phyloP scores from a whole-genome alignment of 1,140 invertebrate species.

The Zaprionus africanus region DNA sequence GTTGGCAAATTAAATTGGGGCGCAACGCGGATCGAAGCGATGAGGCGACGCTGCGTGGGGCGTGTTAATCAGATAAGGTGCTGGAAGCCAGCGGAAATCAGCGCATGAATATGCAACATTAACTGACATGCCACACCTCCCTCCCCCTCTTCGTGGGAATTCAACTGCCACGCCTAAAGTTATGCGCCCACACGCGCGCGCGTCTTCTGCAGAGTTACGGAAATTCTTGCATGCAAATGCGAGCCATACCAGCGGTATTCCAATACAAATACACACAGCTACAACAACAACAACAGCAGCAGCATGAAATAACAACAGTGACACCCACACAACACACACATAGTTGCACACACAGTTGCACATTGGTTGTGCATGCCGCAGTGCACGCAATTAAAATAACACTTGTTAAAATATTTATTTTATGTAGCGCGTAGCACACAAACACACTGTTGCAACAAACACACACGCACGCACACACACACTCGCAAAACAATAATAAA shows the following conservation, averaged over 20 bases:
- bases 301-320: conserved; percentile 54
- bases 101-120: conserved; percentile 44
- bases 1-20: conserved; percentile 69
- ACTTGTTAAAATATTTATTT: conserved; percentile 81
- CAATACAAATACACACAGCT: conserved; percentile 11
- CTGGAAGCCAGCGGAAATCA: conserved; percentile 42
- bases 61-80: conserved; percentile 74
- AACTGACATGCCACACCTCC: neutral
- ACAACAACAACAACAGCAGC: conserved; percentile 21
- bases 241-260: conserved; percentile 7
- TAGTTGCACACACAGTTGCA: conserved; percentile 4
- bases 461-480: neutral
- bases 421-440: conserved; percentile 43
- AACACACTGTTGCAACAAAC: neutral
- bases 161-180: conserved; percentile 26
- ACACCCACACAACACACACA: conserved; percentile 20
- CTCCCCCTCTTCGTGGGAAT: neutral
- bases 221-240: conserved; percentile 34
- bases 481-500: conserved; percentile 24
- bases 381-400: conserved; percentile 80
- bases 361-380: conserved; percentile 55
- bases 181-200: conserved; percentile 46
- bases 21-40: conserved; percentile 34
- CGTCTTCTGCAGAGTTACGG: conserved; percentile 2
- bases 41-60: conserved; percentile 32